These are phyloP conservation scores for Leptobrachium ailaonicum DNA, from an alignment of 2,113 vertebrate genomes.

Conservation along the genomic window DNA sequence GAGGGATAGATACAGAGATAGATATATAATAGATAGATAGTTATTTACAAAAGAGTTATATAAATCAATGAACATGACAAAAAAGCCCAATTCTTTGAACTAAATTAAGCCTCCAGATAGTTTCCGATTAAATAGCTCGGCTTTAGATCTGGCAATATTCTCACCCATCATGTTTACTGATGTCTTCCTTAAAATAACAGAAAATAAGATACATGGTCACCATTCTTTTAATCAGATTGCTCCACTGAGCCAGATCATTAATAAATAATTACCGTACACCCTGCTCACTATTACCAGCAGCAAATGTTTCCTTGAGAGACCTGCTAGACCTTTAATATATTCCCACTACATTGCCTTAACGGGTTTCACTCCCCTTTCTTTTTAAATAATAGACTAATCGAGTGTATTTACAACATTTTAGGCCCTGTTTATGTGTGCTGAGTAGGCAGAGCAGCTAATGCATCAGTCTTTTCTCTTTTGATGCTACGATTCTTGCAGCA, in stretches of 20 bases:
- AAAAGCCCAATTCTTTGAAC: too few relatives aligned
- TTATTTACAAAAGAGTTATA: too few relatives aligned
- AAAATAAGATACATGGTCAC: slow-evolving; percentile 35
- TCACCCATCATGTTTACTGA: slow-evolving; percentile 32
- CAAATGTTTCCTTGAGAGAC: slow-evolving; percentile 28
- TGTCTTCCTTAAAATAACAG: slow-evolving; percentile 47
- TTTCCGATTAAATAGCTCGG: too few relatives aligned
- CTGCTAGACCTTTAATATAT: slow-evolving; percentile 22
- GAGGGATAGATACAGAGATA: too few relatives aligned
- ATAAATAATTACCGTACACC: slow-evolving; percentile 52
- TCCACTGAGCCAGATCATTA: slow-evolving; percentile 49
- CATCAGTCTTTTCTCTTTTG: slow-evolving; percentile 35
- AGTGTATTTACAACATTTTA: slow-evolving; percentile 43
- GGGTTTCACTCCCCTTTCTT: not conserved
- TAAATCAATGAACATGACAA: too few relatives aligned
- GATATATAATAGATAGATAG: too few relatives aligned
- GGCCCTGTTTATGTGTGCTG: slow-evolving; percentile 44
- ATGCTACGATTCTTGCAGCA: slow-evolving; percentile 32
- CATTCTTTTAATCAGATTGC: slow-evolving; percentile 49
- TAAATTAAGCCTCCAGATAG: too few relatives aligned
- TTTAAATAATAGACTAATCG: slow-evolving; percentile 27
- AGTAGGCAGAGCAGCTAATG: slow-evolving; percentile 44
- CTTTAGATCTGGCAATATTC: not conserved
- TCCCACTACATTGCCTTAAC: slow-evolving; percentile 14
- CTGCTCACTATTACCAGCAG: slow-evolving; percentile 35